Conservation (phyloP, 2,113 vertebrate genomes). For the Megatriorchis doriae region DNA sequence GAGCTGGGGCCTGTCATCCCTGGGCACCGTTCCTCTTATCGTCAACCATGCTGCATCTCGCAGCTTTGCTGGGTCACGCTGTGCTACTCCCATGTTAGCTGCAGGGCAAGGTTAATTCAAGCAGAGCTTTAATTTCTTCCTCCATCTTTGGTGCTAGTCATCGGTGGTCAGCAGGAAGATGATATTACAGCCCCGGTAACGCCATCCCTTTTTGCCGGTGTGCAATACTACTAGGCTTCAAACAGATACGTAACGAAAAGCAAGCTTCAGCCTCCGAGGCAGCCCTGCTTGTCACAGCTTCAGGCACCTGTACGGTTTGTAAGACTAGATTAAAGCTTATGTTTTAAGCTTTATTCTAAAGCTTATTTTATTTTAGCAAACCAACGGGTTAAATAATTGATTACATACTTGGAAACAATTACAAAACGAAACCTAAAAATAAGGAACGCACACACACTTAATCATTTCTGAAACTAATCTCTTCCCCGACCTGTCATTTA, state of each 20-base stretch:
- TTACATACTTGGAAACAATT: neutral
- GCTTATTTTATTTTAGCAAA: neutral
- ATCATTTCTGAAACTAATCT: slow-evolving; percentile 52
- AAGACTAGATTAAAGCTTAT: neutral
- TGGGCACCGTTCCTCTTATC: neutral
- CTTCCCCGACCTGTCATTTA: neutral
- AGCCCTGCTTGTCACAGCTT: neutral
- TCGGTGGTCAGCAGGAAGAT: neutral
- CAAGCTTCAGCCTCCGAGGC: neutral
- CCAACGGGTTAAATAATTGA: neutral
- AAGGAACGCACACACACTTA: neutral
- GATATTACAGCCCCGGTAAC: neutral
- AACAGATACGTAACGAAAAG: neutral
- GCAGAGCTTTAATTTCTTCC: neutral
- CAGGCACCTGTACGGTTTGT: neutral
- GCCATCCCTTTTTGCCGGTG: neutral
- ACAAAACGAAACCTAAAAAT: slow-evolving; percentile 24
- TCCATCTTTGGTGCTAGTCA: neutral
- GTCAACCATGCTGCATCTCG: neutral
- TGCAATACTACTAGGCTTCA: neutral
- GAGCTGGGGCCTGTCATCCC: neutral
- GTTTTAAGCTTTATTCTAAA: neutral
- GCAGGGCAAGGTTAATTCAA: neutral
- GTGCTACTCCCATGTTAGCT: neutral
- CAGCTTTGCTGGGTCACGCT: neutral